A percentile compares a stretch with the other conserved stretches of the same genome.
phyloP scores from a whole-genome alignment of 2,797 vertebrate genomes.

The Myoxocephalus aenaeus region DNA sequence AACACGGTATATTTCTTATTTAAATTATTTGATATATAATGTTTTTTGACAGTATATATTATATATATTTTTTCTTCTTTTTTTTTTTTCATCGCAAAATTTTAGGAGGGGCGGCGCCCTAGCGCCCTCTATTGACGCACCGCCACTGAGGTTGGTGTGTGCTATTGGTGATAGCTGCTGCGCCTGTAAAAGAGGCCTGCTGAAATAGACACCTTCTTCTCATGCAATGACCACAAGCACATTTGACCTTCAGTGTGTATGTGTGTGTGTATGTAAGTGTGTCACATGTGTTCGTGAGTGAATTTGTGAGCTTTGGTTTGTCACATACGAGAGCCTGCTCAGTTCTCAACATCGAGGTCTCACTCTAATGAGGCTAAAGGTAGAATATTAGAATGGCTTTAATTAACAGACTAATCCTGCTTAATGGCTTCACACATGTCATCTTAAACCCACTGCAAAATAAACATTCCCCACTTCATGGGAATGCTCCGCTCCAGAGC shows the following conservation, averaged over 20 bases:
- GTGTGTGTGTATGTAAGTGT: slow-evolving; percentile 6
- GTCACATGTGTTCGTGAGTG: slow-evolving; percentile 49
- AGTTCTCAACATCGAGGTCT: slow-evolving; percentile 40
- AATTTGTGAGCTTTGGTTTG: slow-evolving; percentile 38
- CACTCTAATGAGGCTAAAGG: slow-evolving; percentile 69
- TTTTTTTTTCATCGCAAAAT: too few species aligned
- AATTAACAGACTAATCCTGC: slow-evolving; percentile 62
- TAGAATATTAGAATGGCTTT: slow-evolving; percentile 70
- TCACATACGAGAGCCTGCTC: slow-evolving; percentile 33
- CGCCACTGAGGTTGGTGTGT: slow-evolving; percentile 4
- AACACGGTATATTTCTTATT: too few species aligned
- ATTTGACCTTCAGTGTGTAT: slow-evolving; percentile 65
- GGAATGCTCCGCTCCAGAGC: slow-evolving; percentile 46
- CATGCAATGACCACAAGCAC: slow-evolving; percentile 51
- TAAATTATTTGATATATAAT: too few species aligned
- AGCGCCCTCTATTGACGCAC: too few species aligned
- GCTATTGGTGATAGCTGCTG: neutral
- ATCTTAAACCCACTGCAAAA: slow-evolving; percentile 67
- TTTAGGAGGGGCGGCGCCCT: too few species aligned
- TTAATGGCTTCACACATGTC: slow-evolving; percentile 77
- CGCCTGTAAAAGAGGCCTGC: slow-evolving; percentile 26
- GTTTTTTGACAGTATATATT: too few species aligned
- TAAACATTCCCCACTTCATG: slow-evolving; percentile 68
- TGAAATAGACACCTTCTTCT: slow-evolving; percentile 65
- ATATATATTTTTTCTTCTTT: too few species aligned